Conservation (phyloP, 2,113 vertebrate species). For the Hepsetus odoe region DNA sequence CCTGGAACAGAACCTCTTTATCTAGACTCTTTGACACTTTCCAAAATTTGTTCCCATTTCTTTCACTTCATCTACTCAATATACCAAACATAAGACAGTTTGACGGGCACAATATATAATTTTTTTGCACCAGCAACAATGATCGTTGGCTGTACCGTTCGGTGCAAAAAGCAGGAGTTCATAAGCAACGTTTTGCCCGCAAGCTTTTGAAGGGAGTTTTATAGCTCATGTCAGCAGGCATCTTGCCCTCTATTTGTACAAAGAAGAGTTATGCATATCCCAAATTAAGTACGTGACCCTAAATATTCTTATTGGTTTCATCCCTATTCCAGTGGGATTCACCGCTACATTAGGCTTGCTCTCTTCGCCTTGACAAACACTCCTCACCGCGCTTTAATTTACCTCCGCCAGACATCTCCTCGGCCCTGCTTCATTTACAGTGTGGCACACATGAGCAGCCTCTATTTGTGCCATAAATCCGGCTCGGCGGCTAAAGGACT, state of each 20-base stretch:
- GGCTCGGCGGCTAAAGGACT: conserved; percentile 41
- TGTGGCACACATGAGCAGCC: background rate
- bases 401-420: background rate
- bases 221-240: too few species aligned
- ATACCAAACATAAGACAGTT: too few species aligned
- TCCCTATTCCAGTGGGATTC: background rate
- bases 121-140: too few species aligned
- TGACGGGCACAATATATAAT: too few species aligned
- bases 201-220: too few species aligned
- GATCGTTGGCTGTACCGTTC: too few species aligned
- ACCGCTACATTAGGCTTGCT: background rate
- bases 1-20: too few species aligned
- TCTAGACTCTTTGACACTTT: too few species aligned
- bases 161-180: too few species aligned
- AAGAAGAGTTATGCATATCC: background rate
- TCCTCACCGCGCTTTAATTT: background rate
- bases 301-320: background rate
- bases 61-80: too few species aligned
- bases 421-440: conserved; percentile 3
- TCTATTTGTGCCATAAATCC: conserved; percentile 5
- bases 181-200: too few species aligned
- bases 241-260: background rate
- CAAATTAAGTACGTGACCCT: background rate
- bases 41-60: too few species aligned
- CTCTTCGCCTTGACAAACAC: background rate